Evolutionary conservation across 2,888 invertebrate species (phyloP), one percentile per base, ranked within the genome.

Genomic region (Amitus sp.): DNA sequence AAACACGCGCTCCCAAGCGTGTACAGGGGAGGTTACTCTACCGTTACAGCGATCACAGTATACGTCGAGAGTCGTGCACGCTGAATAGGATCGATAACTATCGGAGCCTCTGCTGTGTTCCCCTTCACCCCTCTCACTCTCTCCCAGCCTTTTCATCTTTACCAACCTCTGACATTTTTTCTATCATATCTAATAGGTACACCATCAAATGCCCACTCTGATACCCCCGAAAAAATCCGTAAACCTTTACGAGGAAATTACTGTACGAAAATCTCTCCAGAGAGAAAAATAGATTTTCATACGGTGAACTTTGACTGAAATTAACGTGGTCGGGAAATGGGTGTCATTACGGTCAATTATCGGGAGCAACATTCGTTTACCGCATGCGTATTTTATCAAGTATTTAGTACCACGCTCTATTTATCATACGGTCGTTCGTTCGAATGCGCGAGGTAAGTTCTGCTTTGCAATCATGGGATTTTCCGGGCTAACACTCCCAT

Each of bases 71-170:
- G 69, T 72, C 72, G 73, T 68, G 72, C 69, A 65, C 71, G 68
- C 59, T 71, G 74, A 73, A 73, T 73, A 73, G 69, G 75, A 75
- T 76, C 76, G 75, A 76, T 76, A 76, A 68, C 71, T 71, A 76
- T 76, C 70, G 73, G 71, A 66, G 73, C 68, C 48, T 64, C 62
- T 53, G 40, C 51, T 45, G 47, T 53, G 48, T 42, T 53, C 59
- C 56, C 56, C 17, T 30, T 43, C 51, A n/a, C n/a, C n/a, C n/a
- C n/a, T 39, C 53, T 48, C 13, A 23, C 27, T 15, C 27, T 30
- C 30, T 6, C 34, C 27, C 10, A 13, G 37, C 54, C 34, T 54
- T 49, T 49, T 46, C 61, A 45, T 57, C 58, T 47, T 52, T 56
- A 47, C 46, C 59, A 46, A 46, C 55, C 54, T 42, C 49, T 47